Evolutionary conservation across 2,113 vertebrate genomes (phyloP).

Genomic region (Macaca mulatta): DNA sequence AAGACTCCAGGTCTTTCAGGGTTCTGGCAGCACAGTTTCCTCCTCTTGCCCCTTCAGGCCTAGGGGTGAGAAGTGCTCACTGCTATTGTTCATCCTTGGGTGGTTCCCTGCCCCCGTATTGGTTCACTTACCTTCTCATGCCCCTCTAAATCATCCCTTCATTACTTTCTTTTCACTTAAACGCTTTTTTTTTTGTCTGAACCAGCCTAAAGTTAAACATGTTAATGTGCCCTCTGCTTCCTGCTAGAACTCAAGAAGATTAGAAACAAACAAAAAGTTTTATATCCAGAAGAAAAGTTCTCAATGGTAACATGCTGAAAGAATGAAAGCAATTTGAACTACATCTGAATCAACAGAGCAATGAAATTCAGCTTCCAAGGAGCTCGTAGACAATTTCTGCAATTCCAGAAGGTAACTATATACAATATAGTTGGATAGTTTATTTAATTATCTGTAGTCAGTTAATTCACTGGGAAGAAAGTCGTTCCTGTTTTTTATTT

Average conservation of each 20-base stretch:
- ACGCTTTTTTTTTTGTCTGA: not conserved
- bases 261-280: not conserved
- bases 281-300: not conserved
- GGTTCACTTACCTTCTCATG: not conserved
- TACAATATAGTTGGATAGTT: not conserved
- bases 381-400: not conserved
- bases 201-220: not conserved
- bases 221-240: not conserved
- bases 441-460: slow-evolving; percentile 34
- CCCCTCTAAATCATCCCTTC: not conserved
- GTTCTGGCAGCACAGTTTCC: not conserved
- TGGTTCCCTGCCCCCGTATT: not conserved
- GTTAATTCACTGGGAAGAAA: slow-evolving; percentile 4
- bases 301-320: not conserved
- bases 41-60: not conserved
- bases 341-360: not conserved
- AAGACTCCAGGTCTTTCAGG: not conserved
- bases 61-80: not conserved
- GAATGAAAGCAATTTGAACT: not conserved
- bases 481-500: not conserved
- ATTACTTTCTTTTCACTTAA: not conserved
- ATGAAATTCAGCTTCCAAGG: slow-evolving; percentile 24
- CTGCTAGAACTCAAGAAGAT: not conserved
- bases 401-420: not conserved
- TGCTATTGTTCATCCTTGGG: not conserved